Evolutionary conservation across 2,113 vertebrate genomes (phyloP), one percentile per base, ranked within the genome.

Genomic region (Gambusia holbrooki): DNA sequence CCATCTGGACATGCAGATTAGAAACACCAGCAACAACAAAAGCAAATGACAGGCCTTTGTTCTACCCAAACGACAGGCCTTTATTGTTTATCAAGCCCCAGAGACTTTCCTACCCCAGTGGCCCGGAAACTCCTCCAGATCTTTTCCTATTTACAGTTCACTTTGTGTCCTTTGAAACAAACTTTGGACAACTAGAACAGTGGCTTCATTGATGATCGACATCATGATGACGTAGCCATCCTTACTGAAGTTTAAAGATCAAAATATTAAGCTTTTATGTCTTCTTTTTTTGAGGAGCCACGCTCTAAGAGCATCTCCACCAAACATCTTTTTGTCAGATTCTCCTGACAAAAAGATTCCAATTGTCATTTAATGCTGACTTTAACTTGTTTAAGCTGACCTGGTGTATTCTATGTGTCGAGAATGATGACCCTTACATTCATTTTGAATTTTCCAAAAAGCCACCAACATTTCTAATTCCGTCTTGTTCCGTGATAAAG

Each of bases 1-100:
- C 90, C 90, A 90, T 93, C 90, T 91, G 90, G 89, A 84, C 82
- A 82, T 79, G 79, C 82, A 87, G 87, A 90, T 90, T 90, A 92
- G 77, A 83, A 87, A 82, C 67, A 83, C 74, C 77, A 73, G 22
- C 70, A 77, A 71, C 84, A 84, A 87, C 87, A 87, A 85, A 89
- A 81, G 80, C 76, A 79, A 89, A 90, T 84, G 87, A 90, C 78
- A 89, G 78, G 79, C 87, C 81, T 92, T 92, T 92, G 87, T 93
- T 88, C 79, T 83, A 66, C 80, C 37, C 74, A 74, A 85, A 77
- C 71, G 73, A 87, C 87, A 89, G 82, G 83, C 87, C 76, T 87
- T 84, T 86, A 83, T 86, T 91, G 87, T 90, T 87, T 79, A 66
- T 84, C 83, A 86, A 88, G 51, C 88, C 85, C 86, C n/a, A 77